Percentiles rank a stretch among this genome's conserved stretches.
Conservation (phyloP, 2,113 vertebrate genomes). For the Barnardius zonarius region DNA sequence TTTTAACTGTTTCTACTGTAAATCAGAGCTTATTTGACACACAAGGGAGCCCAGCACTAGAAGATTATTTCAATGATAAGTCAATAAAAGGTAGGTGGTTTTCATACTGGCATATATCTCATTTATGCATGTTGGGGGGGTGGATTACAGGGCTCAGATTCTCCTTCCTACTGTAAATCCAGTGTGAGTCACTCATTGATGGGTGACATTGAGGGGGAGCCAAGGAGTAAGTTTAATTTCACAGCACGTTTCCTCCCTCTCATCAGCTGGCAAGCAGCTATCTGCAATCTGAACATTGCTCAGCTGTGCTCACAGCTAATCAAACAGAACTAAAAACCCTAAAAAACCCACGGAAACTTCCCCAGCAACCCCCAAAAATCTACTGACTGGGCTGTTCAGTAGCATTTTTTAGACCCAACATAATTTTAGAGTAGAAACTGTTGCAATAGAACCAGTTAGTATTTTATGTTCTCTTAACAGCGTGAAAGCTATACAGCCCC, state of each 20-base stretch:
- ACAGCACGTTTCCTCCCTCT: background rate
- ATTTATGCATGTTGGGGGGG: fast-evolving
- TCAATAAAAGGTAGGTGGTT: slow-evolving; percentile 83
- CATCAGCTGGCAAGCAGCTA: background rate
- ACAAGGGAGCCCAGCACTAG: slow-evolving; percentile 93
- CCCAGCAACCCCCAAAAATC: background rate
- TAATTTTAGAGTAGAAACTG: background rate
- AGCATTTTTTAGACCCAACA: background rate
- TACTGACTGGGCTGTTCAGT: background rate
- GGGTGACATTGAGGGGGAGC: background rate
- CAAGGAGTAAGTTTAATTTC: background rate
- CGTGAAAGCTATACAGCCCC: background rate
- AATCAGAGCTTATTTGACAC: slow-evolving; percentile 98
- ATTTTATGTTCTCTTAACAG: background rate
- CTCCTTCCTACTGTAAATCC: background rate
- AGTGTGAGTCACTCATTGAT: background rate
- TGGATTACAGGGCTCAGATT: background rate
- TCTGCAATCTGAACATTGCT: background rate
- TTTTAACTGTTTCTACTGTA: slow-evolving; percentile 94
- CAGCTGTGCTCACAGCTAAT: background rate
- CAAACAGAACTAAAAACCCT: background rate
- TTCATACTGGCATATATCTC: background rate
- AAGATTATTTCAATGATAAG: slow-evolving; percentile 95
- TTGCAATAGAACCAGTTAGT: background rate
- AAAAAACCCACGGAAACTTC: background rate